Conservation (phyloP, 2,113 vertebrate genomes). For the Brachyhypopomus occidentalis region DNA sequence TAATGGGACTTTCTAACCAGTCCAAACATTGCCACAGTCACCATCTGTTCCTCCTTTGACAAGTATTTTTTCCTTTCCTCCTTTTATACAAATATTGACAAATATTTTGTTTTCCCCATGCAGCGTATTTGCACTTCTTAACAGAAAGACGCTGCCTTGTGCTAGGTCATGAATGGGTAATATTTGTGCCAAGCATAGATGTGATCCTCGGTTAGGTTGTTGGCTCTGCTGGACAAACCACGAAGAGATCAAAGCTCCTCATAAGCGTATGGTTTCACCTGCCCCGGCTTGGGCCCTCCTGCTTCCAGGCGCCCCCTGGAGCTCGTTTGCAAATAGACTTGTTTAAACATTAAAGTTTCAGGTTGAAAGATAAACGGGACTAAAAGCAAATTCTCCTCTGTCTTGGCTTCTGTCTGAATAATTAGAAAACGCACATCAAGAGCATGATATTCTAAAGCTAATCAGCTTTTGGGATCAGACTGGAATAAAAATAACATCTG, state of each 20-base stretch:
- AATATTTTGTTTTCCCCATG: constrained; percentile 77
- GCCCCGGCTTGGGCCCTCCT: background rate
- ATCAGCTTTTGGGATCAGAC: too few species aligned
- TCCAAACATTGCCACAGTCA: constrained; percentile 61
- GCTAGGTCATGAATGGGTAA: constrained; percentile 40
- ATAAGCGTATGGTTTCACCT: constrained; percentile 21
- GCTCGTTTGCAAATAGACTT: background rate
- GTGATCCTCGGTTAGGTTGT: constrained; percentile 33
- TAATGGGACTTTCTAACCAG: constrained; percentile 62
- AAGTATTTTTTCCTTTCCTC: constrained; percentile 53
- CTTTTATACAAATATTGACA: constrained; percentile 63
- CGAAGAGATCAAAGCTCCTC: constrained; percentile 56
- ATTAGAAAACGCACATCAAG: too few species aligned
- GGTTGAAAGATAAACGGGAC: background rate
- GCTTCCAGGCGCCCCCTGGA: background rate
- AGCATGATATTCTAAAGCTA: too few species aligned
- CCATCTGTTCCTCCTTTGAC: constrained; percentile 58
- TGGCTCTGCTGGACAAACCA: constrained; percentile 38
- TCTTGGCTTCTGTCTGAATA: background rate
- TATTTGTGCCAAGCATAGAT: constrained; percentile 25
- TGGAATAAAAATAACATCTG: too few species aligned
- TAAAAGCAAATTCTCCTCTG: background rate
- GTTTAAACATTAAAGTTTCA: background rate
- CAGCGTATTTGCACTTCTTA: constrained; percentile 69
- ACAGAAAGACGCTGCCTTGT: constrained; percentile 53